Evolutionary conservation across 2,888 invertebrate species (phyloP), one percentile per base, ranked within the genome.

Genomic region (Escarpia spicata): DNA sequence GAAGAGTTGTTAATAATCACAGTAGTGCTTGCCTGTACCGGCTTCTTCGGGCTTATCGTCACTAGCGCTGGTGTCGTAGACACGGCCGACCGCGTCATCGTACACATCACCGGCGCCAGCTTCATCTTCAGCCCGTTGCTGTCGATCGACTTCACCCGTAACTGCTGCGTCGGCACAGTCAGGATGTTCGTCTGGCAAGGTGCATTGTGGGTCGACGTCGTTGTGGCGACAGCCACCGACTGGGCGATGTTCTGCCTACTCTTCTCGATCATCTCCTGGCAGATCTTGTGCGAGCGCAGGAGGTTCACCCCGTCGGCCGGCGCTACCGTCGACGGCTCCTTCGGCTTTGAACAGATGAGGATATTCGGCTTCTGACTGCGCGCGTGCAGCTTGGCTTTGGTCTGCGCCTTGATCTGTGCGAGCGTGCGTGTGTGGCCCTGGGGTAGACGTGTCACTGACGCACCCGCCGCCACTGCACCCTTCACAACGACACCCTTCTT

Each of bases 281-380:
- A 97, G 95, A 99, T 99, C 97, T 99, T 99, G 96, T 99, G 98
- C 96, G 99, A 99, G 93, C 99, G 97, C 96, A 99, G 99, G 92
- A 99, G 97, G 97, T 99, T 99, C 75, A 99, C 98, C 91, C 95
- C 95, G 92, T 94, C 95, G 19, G 93, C 94, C 43, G 94, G 93
- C 92, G 94, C 93, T 37, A 94, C 43, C 91, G 44, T 43, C 31
- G 89, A 43, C n/a, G 92, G 43, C 44, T 75, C 52, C 31, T 43
- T 43, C 8, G 92, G 45, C 43, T 43, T 75, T 6, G 75, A 26
- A 75, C 75, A 75, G n/a, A 75, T 75, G 6, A 75, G 75, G 26
- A n/a, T 75, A 6, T 75, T 75, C 4, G 75, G 75, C 75, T 75
- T 75, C 75, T 75, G 75, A 75, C 75, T 75, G 26, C 75, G 43